Conservation (phyloP, 2,797 vertebrate species). For the Argyrosomus regius region DNA sequence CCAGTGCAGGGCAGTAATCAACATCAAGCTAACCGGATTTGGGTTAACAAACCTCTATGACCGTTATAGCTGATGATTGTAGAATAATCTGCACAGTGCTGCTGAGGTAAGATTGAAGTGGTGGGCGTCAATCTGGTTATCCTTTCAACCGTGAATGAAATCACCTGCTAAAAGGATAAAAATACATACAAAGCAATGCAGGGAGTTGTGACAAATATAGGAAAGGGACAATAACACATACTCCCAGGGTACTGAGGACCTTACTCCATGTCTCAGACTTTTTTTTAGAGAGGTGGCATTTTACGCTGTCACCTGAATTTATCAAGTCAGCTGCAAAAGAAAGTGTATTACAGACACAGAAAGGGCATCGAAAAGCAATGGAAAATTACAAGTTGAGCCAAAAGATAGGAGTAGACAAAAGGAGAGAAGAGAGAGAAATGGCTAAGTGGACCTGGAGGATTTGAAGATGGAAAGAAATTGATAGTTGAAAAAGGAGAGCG, state of each 20-base stretch:
- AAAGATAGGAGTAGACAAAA: conserved; percentile 46
- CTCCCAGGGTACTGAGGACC: neutral
- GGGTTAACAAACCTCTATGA: conserved; percentile 75
- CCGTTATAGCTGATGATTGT: conserved; percentile 75
- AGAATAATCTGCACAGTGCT: conserved; percentile 70
- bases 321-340: conserved; percentile 46
- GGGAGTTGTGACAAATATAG: conserved; percentile 12
- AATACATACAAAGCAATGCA: conserved; percentile 3
- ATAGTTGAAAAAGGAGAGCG: conserved; percentile 47
- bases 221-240: conserved; percentile 15
- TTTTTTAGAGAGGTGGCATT: conserved; percentile 14
- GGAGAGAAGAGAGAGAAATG: conserved; percentile 42
- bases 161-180: conserved; percentile 49
- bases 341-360: conserved; percentile 22
- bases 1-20: conserved; percentile 70
- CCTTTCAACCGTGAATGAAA: conserved; percentile 63
- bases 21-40: conserved; percentile 73
- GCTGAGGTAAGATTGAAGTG: conserved; percentile 74
- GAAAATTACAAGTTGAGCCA: conserved; percentile 60
- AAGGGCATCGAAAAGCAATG: conserved; percentile 42
- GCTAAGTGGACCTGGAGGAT: conserved; percentile 55
- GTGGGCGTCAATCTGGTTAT: conserved; percentile 74
- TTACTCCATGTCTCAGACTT: neutral
- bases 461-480: conserved; percentile 63
- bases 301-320: conserved; percentile 46